Base-by-base conservation (phyloP, 2,888 invertebrate genomes). In the Sesia apiformis region DNA sequence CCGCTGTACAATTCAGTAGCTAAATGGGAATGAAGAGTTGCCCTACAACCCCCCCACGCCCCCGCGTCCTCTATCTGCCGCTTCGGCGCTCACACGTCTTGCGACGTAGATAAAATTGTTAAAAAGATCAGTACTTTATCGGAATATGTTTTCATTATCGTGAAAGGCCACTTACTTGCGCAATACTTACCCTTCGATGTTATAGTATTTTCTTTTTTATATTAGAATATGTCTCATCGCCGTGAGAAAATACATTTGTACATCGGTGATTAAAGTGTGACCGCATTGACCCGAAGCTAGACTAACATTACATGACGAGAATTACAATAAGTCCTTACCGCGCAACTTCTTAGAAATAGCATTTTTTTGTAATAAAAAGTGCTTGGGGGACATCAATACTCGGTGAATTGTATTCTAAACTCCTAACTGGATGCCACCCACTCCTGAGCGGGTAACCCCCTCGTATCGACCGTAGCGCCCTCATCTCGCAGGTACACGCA, bases 401-500 rank as follows among this genome's bases (percentile, higher is more conserved):
- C 76, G 72, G 76, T 77, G 81, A 82, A 75, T 83, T 79, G 82
- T 83, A 79, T 84, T 84, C 80, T 83, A 84, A 86, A 86, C 82
- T 84, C 79, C 82, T 83, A 80, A 80, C 81, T 78, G 78, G 80
- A 80, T 81, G 76, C 72, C 74, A 66, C 72, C 70, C 68, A 62
- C 66, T 61, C 67, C 70, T 66, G 64, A 65, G 63, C 66, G 72
- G n/a, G 40, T n/a, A 62, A 69, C 78, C 66, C 56, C 63, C 81
- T 73, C 70, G 70, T 87, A 87, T 87, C 87, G 87, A 87, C 86
- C 86, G 85, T 74, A 70, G 79, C 84, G 81, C 79, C 80, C 84
- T 85, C 86, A 85, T 87, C 86, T 82, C 86, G 74, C 86, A 86
- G 86, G 88, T 86, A 86, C 76, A 86, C 84, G 82, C 84, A 86